Evolutionary conservation across 1,140 invertebrate genomes (phyloP).

Genomic region (Delia radicum): DNA sequence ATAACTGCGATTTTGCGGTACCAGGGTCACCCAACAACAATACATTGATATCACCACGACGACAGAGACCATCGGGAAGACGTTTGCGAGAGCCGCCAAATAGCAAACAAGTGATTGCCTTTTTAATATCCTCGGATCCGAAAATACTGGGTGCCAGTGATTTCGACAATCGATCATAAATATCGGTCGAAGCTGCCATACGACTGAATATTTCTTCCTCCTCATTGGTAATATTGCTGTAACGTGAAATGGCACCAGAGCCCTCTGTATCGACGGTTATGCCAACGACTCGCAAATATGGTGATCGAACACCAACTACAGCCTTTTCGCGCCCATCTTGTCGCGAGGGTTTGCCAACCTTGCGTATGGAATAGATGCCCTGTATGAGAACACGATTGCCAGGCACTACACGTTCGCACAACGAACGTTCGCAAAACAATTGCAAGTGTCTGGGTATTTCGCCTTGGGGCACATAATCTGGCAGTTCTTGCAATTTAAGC

Average conservation of each 20-base stretch:
- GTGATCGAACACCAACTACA: conserved; percentile 87
- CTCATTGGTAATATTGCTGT: conserved; percentile 66
- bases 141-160: conserved; percentile 98
- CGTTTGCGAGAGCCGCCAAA: conserved; percentile 92
- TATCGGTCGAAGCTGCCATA: conserved; percentile 79
- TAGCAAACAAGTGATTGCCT: conserved; percentile 92
- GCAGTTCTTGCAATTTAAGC: conserved; percentile 92
- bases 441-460: conserved; percentile 97
- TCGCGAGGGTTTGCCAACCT: conserved; percentile 66
- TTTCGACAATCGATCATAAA: conserved; percentile 87
- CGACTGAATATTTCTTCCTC: conserved; percentile 92
- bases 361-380: conserved; percentile 97
- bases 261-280: conserved; percentile 84
- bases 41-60: conserved; percentile 97
- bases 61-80: conserved; percentile 91
- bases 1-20: conserved; percentile 96
- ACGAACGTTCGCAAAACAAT: conserved; percentile 91
- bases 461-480: conserved; percentile 95
- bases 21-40: conserved; percentile 96
- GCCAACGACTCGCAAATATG: conserved; percentile 94
- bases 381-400: conserved; percentile 93
- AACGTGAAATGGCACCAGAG: conserved; percentile 64
- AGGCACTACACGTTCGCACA: conserved; percentile 94
- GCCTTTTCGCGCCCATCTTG: conserved; percentile 77
- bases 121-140: conserved; percentile 94